A percentile compares a stretch with the other conserved stretches of the same genome.
Evolutionary conservation across 2,797 vertebrate species (phyloP).

Genomic region (Balearica regulorum): DNA sequence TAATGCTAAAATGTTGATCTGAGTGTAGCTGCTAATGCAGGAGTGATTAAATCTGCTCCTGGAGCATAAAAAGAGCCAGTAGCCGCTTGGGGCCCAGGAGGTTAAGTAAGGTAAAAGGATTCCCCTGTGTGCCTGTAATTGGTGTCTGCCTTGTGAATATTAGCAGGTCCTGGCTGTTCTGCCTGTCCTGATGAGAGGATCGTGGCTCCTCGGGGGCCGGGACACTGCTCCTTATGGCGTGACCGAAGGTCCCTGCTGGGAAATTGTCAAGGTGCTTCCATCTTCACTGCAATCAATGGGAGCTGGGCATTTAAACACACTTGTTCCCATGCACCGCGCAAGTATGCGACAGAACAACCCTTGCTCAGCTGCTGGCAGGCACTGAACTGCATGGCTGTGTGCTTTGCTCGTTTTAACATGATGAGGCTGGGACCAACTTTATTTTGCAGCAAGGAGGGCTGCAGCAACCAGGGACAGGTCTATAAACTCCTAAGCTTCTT

Average conservation of each 20-base stretch:
- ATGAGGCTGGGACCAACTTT: not conserved
- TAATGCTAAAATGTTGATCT: not conserved
- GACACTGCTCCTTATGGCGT: not conserved
- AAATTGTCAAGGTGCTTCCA: not conserved
- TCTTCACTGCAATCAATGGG: not conserved
- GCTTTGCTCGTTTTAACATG: too few relatives aligned
- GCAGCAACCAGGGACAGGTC: not conserved
- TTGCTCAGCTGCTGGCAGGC: not conserved
- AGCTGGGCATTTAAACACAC: not conserved
- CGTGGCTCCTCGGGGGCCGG: not conserved
- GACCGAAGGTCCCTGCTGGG: not conserved
- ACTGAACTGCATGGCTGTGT: rapidly evolving
- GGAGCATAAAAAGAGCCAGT: not conserved
- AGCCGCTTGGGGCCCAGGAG: not conserved
- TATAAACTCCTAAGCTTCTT: not conserved
- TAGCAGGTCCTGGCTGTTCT: not conserved
- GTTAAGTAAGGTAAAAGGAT: not conserved
- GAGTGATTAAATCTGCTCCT: not conserved
- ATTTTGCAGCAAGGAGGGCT: not conserved
- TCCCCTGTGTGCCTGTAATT: not conserved
- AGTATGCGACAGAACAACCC: not conserved
- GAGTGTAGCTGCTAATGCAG: not conserved
- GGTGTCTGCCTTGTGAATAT: not conserved
- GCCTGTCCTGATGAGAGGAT: not conserved
- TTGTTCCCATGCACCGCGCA: not conserved